Conservation (phyloP, 2,888 invertebrate species). For the Synanthedon tipuliformis region DNA sequence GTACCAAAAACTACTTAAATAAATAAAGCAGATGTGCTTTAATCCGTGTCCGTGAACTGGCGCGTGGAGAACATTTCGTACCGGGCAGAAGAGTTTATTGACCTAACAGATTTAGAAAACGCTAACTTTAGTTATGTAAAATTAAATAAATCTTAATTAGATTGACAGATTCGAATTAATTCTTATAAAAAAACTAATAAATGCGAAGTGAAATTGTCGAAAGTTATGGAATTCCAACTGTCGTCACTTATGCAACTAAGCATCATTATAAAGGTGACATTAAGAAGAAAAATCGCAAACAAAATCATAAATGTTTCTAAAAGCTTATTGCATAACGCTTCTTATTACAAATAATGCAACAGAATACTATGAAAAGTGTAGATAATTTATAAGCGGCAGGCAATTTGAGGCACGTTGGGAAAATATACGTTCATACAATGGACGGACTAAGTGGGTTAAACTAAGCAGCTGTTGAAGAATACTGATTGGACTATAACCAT, state of each 20-base stretch:
- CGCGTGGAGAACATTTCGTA: slow-evolving; percentile 20
- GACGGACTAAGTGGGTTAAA: slow-evolving; percentile 19
- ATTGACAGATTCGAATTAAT: too few species aligned
- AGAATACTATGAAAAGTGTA: neutral
- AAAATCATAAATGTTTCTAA: slow-evolving; percentile 1
- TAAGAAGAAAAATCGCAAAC: slow-evolving; percentile 13
- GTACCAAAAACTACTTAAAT: neutral
- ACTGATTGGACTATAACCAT: slow-evolving; percentile 10
- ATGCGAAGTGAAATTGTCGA: too few species aligned
- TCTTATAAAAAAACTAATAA: slow-evolving; percentile 1
- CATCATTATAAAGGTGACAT: slow-evolving; percentile 15
- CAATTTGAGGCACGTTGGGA: slow-evolving; percentile 8
- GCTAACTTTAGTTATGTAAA: neutral
- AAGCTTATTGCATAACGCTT: slow-evolving; percentile 1
- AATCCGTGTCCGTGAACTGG: slow-evolving; percentile 23
- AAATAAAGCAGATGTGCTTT: slow-evolving; percentile 9
- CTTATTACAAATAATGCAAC: slow-evolving; percentile 4
- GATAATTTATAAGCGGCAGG: neutral
- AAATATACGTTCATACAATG: slow-evolving; percentile 3
- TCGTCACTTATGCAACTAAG: too few species aligned
- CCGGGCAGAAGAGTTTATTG: slow-evolving; percentile 17
- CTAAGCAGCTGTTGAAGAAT: slow-evolving; percentile 13
- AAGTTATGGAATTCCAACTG: too few species aligned
- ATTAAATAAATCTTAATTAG: too few species aligned
- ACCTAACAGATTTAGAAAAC: slow-evolving; percentile 8